Conservation (phyloP, 2,888 invertebrate species). For the Coleophora flavipennella region DNA sequence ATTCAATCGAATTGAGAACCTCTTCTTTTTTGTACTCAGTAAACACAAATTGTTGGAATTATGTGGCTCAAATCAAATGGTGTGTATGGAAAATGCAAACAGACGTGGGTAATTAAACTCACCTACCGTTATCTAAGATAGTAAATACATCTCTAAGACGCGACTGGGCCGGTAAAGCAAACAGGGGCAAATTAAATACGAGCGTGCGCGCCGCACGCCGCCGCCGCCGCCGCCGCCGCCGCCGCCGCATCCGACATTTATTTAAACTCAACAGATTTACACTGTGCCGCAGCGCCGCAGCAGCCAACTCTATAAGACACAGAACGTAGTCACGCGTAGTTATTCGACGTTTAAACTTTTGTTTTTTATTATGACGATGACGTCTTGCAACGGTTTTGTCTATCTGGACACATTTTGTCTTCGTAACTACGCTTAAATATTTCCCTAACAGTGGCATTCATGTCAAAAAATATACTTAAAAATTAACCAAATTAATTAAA, state of each 20-base stretch:
- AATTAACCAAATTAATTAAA: too few species aligned
- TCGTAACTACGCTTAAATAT: too few species aligned
- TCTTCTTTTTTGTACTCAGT: too few species aligned
- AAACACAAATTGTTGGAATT: too few species aligned
- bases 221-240: constrained; percentile 4
- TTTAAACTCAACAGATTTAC: constrained; percentile 32
- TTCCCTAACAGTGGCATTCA: too few species aligned
- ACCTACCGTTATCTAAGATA: constrained; percentile 45
- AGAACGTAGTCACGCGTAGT: constrained; percentile 19
- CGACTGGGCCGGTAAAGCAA: constrained; percentile 39
- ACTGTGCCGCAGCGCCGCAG: constrained; percentile 14
- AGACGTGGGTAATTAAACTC: constrained; percentile 46
- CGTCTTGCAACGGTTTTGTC: neutral
- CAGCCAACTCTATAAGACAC: constrained; percentile 22
- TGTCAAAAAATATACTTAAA: too few species aligned
- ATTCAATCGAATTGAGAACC: too few species aligned
- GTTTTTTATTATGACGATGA: neutral
- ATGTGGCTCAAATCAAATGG: constrained; percentile 21
- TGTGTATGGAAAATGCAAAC: constrained; percentile 35
- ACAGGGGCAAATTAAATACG: constrained; percentile 36
- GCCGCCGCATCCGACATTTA: constrained; percentile 13
- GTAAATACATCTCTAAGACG: constrained; percentile 36
- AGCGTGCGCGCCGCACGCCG: constrained; percentile 19
- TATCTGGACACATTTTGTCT: too few species aligned
- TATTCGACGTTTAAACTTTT: constrained; percentile 23